Evolutionary conservation across 2,797 vertebrate genomes (phyloP), one percentile per base, ranked within the genome.

Genomic region (Borostomias antarcticus): DNA sequence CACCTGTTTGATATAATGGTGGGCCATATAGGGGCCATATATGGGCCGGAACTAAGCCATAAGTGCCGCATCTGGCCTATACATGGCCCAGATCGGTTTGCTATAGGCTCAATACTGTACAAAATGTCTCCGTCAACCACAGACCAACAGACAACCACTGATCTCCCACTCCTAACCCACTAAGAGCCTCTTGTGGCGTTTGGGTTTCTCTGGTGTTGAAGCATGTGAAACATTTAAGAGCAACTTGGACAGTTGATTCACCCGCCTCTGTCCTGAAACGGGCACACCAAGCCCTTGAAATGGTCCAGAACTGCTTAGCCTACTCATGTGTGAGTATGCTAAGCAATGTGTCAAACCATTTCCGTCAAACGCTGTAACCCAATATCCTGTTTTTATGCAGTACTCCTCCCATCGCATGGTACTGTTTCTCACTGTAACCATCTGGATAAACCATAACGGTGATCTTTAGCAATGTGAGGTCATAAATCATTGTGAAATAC

Each of bases 401-500:
- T 43, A 13, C 17, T 43, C 2, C 40, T 19, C 32, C 47, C 37
- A 50, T 68, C 47, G 6, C 66, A 21, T 19, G 11, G 25, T 59
- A 59, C 11, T 25, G 25, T 45, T 66, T 56, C 15, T 13, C 66
- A 32, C 45, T 19, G 26, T 43, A 43, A 43, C 28, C 68, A 52
- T 67, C 57, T 70, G 66, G 26, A 48, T 56, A 35, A 77, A 29
- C 21, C 50, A 59, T 57, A 57, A 45, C 47, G 33, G 23, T 60
- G 21, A 26, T 37, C 48, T 59, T 57, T 43, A 51, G 59, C 9
- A 69, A 58, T 53, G 58, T 15, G 26, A 51, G 17, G 62, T 59
- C 28, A 58, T 73, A 70, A 70, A 70, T 64, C 40, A 28, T 5
- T n/a, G 21, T 68, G 59, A 69, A 72, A 69, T 30, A 53, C 25